A percentile compares a stretch with the other conserved stretches of the same genome.
Evolutionary conservation across 2,888 invertebrate genomes (phyloP).

Genomic region (Scaptomyza cyrtandrae): DNA sequence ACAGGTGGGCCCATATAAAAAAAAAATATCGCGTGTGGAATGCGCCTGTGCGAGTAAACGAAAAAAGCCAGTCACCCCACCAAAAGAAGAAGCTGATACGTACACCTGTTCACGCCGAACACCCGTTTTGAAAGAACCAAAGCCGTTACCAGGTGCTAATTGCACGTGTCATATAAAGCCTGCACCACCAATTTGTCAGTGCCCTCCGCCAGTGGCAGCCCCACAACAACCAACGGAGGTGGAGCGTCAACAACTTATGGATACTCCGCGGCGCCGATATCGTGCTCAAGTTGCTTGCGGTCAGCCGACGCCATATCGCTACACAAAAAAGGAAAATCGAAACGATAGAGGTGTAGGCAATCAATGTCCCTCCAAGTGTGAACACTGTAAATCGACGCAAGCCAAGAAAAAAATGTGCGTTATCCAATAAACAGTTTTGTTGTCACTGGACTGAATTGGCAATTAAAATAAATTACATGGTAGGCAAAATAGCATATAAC

Average conservation of each 20-base stretch:
- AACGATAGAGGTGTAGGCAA: neutral
- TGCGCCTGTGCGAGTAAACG: conserved; percentile 35
- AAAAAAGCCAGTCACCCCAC: no score
- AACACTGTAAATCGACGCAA: neutral
- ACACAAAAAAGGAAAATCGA: neutral
- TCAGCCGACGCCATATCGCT: neutral
- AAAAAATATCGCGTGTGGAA: conserved; percentile 26
- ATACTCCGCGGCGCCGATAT: neutral
- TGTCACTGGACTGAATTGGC: neutral
- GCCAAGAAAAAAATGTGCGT: neutral
- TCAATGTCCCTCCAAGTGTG: neutral
- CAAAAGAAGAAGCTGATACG: no score
- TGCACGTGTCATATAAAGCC: neutral
- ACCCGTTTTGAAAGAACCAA: neutral
- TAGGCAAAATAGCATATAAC: neutral
- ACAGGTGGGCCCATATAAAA: neutral
- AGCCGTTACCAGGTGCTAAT: neutral
- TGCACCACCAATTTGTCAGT: neutral
- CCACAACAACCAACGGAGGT: neutral
- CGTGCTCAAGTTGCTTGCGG: neutral
- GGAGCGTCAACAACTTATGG: neutral
- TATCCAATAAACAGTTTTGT: neutral
- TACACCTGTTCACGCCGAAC: conserved; percentile 40
- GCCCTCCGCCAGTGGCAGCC: neutral
- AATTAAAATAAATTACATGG: neutral